These are phyloP conservation scores for Drosophila oshimai DNA, from an alignment of 1,140 invertebrate genomes.

Conservation along the genomic window DNA sequence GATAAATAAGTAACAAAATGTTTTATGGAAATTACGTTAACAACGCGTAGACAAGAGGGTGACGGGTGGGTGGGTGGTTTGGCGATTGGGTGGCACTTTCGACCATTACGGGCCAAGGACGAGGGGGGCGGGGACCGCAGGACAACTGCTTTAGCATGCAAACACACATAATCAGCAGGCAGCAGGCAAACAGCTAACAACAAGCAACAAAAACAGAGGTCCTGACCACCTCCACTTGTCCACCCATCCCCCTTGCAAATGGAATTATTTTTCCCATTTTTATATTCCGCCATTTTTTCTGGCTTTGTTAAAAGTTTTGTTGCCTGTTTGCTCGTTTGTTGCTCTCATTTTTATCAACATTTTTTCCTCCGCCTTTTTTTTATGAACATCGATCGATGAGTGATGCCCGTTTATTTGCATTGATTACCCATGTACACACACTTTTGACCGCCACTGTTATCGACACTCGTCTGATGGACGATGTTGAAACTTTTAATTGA, in stretches of 20 bases:
- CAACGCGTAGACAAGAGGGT: constrained; percentile 56
- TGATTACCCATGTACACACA: constrained; percentile 63
- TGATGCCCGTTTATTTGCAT: constrained; percentile 61
- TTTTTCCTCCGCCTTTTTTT: constrained; percentile 3
- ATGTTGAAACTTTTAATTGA: constrained; percentile 77
- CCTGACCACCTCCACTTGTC: not conserved
- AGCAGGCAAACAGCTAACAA: constrained; percentile 33
- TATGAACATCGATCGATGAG: constrained; percentile 60
- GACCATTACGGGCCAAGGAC: constrained; percentile 69
- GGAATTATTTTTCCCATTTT: constrained; percentile 74
- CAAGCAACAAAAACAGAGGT: constrained; percentile 16
- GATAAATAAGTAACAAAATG: constrained; percentile 83
- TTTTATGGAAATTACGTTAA: constrained; percentile 83
- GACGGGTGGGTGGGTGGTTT: constrained; percentile 12
- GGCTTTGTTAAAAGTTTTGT: constrained; percentile 61
- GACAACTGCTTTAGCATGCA: constrained; percentile 75
- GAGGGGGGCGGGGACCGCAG: constrained; percentile 34
- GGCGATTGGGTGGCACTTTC: constrained; percentile 44
- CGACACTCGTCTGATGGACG: constrained; percentile 65
- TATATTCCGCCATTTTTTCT: constrained; percentile 46
- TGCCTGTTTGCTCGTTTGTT: not conserved
- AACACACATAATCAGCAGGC: constrained; percentile 74
- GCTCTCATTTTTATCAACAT: not conserved
- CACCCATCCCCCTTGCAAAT: constrained; percentile 33
- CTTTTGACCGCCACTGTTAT: constrained; percentile 69